Conservation (phyloP, 2,113 vertebrate species). For the Pyxicephalus adspersus region DNA sequence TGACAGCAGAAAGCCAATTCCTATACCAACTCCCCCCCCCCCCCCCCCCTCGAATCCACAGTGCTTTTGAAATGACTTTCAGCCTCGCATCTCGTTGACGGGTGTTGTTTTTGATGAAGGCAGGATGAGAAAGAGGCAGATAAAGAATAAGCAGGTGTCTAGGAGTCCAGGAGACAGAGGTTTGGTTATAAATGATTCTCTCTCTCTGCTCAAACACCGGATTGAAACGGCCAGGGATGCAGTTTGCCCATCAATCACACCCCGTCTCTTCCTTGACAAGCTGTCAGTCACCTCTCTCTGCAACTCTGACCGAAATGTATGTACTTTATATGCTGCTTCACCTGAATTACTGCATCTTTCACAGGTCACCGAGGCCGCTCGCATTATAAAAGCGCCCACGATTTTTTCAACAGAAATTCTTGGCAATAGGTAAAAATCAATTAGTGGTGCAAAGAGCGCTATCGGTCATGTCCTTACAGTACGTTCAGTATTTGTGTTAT, state of each 20-base stretch:
- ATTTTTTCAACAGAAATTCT: too few relatives aligned
- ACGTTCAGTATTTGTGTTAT: too few relatives aligned
- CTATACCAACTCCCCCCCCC: slow-evolving; percentile 39
- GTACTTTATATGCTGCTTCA: neutral
- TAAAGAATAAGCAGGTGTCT: slow-evolving; percentile 45
- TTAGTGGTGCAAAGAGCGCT: too few relatives aligned
- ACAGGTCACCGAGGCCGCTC: neutral
- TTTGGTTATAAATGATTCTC: slow-evolving; percentile 43
- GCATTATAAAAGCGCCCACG: too few relatives aligned
- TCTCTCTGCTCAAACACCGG: slow-evolving; percentile 16
- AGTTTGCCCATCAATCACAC: slow-evolving; percentile 43
- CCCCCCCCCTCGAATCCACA: slow-evolving; percentile 11
- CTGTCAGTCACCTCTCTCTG: slow-evolving; percentile 41
- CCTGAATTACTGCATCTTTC: slow-evolving; percentile 15
- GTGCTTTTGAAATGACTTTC: slow-evolving; percentile 54
- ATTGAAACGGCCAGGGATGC: slow-evolving; percentile 42
- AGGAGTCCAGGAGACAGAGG: slow-evolving; percentile 26
- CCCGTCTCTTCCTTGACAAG: slow-evolving; percentile 36
- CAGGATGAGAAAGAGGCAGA: slow-evolving; percentile 38
- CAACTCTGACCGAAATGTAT: slow-evolving; percentile 5
- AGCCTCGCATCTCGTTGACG: slow-evolving; percentile 47
- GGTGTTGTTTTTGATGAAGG: slow-evolving; percentile 57
- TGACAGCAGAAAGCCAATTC: slow-evolving; percentile 53
- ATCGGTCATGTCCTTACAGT: too few relatives aligned
- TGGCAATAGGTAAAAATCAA: too few relatives aligned